phyloP scores from a whole-genome alignment of 2,113 vertebrate species.

The Campylomormyrus numenius region DNA sequence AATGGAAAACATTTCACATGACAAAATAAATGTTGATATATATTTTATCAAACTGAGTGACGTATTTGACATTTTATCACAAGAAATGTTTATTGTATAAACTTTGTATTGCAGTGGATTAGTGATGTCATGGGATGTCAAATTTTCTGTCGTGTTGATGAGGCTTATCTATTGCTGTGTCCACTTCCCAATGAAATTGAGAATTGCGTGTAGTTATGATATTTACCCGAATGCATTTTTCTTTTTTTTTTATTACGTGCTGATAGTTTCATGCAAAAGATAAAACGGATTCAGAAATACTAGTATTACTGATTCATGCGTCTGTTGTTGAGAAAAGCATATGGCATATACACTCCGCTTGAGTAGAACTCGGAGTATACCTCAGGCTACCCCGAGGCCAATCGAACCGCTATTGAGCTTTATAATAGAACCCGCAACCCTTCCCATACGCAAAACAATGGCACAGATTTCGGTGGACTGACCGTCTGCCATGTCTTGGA shows the following conservation, averaged over 20 bases:
- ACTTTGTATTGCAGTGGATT: background rate
- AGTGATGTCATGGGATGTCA: background rate
- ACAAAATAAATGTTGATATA: background rate
- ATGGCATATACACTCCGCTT: conserved; percentile 6
- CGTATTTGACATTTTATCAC: background rate
- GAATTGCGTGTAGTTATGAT: background rate
- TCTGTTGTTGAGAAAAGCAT: background rate
- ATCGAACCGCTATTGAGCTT: conserved; percentile 5
- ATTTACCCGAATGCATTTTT: background rate
- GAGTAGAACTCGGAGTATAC: conserved; percentile 7
- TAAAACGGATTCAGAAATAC: background rate
- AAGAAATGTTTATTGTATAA: background rate
- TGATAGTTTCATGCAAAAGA: background rate
- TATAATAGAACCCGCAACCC: conserved; percentile 15
- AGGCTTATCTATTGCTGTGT: background rate
- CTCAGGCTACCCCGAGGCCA: conserved; percentile 12
- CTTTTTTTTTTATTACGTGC: background rate
- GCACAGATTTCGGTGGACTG: conserved; percentile 19
- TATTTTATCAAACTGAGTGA: background rate
- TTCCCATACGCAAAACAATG: conserved; percentile 18
- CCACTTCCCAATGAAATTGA: background rate
- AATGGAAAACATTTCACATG: background rate
- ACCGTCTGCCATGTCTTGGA: conserved; percentile 14
- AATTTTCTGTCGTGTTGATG: background rate
- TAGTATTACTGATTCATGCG: background rate